Conservation (phyloP, 2,113 vertebrate species). For the Gnathonemus echidnorhynchus region DNA sequence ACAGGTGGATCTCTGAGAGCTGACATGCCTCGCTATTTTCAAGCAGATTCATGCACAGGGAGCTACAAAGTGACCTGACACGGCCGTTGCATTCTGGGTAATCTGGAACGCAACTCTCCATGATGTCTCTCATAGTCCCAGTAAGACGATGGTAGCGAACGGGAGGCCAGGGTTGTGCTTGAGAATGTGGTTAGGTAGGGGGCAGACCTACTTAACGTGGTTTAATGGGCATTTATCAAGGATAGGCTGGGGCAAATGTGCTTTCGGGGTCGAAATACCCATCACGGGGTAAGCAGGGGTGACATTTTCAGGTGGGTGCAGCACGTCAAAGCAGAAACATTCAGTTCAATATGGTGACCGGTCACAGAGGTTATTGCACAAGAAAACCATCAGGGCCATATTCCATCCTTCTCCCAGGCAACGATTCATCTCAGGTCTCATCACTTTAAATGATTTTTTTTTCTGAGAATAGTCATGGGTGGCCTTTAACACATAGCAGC, state of each 20-base stretch:
- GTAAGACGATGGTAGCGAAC: background rate
- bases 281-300: background rate
- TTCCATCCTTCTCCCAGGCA: background rate
- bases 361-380: background rate
- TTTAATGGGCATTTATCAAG: background rate
- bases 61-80: background rate
- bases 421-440: background rate
- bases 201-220: background rate
- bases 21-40: background rate
- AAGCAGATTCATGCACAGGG: background rate
- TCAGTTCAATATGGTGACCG: background rate
- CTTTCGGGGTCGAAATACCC: background rate
- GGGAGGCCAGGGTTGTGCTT: background rate
- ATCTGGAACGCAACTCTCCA: background rate
- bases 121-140: background rate
- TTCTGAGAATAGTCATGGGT: background rate
- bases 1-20: background rate
- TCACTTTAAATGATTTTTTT: background rate
- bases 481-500: background rate
- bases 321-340: background rate
- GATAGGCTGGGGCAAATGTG: background rate
- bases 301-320: background rate
- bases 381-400: background rate
- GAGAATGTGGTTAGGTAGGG: background rate
- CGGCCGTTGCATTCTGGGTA: background rate